phyloP scores from a whole-genome alignment of 2,888 invertebrate genomes.

The Neoscelio sp. region DNA sequence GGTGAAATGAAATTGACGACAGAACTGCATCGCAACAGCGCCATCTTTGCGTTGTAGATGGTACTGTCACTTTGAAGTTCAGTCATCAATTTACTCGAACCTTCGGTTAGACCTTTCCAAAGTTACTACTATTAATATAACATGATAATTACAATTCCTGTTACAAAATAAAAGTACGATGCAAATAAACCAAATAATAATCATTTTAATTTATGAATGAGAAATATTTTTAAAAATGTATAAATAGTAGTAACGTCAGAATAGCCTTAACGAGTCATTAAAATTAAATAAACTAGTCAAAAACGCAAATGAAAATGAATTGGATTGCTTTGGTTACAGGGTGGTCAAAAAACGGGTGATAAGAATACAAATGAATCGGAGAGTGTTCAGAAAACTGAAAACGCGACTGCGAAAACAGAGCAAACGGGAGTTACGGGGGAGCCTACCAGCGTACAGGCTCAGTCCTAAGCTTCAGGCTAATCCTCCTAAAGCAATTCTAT shows the following conservation, averaged over 20 bases:
- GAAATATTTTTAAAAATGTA: neutral
- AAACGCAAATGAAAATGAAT: slow-evolving; percentile 43
- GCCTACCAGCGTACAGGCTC: slow-evolving; percentile 83
- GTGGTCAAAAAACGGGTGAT: slow-evolving; percentile 81
- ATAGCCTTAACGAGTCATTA: slow-evolving; percentile 11
- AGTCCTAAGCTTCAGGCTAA: slow-evolving; percentile 82
- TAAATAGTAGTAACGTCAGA: slow-evolving; percentile 11
- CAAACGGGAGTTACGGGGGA: slow-evolving; percentile 80
- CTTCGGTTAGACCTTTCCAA: too few relatives aligned
- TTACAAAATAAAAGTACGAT: too few relatives aligned
- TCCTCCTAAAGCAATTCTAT: slow-evolving; percentile 74
- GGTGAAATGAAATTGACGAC: too few relatives aligned
- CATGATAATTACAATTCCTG: too few relatives aligned
- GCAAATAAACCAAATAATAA: too few relatives aligned
- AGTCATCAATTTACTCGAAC: too few relatives aligned
- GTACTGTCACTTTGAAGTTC: too few relatives aligned
- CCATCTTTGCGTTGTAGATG: too few relatives aligned
- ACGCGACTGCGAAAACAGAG: slow-evolving; percentile 79
- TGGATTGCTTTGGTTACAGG: slow-evolving; percentile 81
- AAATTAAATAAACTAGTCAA: neutral
- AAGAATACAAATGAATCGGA: slow-evolving; percentile 80
- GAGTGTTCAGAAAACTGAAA: slow-evolving; percentile 82
- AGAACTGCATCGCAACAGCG: too few relatives aligned
- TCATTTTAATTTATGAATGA: too few relatives aligned
- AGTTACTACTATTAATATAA: too few relatives aligned